A percentile compares a stretch with the other conserved stretches of the same genome.
phyloP scores from a whole-genome alignment of 2,888 invertebrate genomes.

The Caenorhabditis japonica region DNA sequence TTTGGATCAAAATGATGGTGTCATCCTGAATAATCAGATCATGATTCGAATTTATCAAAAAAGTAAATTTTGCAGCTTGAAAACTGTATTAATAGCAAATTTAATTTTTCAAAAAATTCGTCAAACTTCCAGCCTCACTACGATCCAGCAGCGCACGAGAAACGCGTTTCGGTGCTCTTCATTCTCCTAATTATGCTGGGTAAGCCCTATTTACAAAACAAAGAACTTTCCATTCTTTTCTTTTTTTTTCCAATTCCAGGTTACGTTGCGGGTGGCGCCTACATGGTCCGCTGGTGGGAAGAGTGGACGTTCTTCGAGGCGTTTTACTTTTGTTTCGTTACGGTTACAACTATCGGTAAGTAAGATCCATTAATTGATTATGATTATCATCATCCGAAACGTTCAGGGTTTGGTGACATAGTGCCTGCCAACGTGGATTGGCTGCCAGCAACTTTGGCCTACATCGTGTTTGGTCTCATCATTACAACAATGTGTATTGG shows the following conservation, averaged over 20 bases:
- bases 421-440: constrained; percentile 76
- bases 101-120: too few relatives aligned
- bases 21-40: too few relatives aligned
- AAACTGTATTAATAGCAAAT: too few relatives aligned
- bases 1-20: too few relatives aligned
- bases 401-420: constrained; percentile 77
- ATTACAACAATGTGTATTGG: constrained; percentile 78
- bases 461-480: constrained; percentile 76
- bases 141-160: constrained; percentile 65
- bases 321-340: constrained; percentile 78
- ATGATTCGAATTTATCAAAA: not conserved
- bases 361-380: not conserved
- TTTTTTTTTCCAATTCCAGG: constrained; percentile 56
- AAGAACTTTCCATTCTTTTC: not conserved
- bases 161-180: constrained; percentile 77
- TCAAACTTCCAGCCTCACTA: constrained; percentile 8
- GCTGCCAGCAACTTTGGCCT: constrained; percentile 75
- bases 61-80: not conserved
- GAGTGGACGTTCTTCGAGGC: constrained; percentile 77
- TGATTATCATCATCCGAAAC: too few relatives aligned
- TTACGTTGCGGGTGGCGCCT: constrained; percentile 77
- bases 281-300: constrained; percentile 77
- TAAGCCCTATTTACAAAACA: constrained; percentile 14
- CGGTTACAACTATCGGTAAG: constrained; percentile 77
- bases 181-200: constrained; percentile 77